Percentiles rank a stretch among this genome's conserved stretches.
These are phyloP conservation scores for Lordiphosa mommai DNA, from an alignment of 1,140 invertebrate species.

Conservation along the genomic window DNA sequence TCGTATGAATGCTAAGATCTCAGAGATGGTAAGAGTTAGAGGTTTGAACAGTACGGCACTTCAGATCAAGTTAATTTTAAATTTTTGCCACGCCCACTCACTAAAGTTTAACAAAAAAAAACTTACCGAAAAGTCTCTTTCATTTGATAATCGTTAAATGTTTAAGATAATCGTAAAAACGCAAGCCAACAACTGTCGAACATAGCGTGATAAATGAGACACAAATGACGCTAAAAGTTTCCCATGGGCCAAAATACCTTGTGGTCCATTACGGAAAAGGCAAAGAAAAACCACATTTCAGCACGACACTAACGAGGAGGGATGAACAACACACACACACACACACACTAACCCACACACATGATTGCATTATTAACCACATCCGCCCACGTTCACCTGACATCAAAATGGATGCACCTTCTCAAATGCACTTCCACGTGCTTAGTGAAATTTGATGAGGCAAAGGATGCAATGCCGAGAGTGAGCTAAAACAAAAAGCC, in stretches of 20 bases:
- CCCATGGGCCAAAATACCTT: constrained; percentile 15
- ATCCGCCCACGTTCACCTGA: constrained; percentile 15
- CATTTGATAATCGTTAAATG: constrained; percentile 37
- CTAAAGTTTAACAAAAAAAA: too few relatives aligned
- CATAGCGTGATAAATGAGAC: constrained; percentile 60
- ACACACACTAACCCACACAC: not conserved
- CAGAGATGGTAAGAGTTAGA: too few relatives aligned
- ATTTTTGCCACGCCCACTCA: too few relatives aligned
- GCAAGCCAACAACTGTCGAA: constrained; percentile 45
- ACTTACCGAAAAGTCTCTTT: not conserved
- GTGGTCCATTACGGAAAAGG: constrained; percentile 14
- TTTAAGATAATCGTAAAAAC: constrained; percentile 35
- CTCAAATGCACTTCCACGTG: constrained; percentile 45
- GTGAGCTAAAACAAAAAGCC: constrained; percentile 27
- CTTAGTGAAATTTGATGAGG: constrained; percentile 63
- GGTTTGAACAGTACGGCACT: too few relatives aligned
- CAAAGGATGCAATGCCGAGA: constrained; percentile 12
- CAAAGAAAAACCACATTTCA: constrained; percentile 48
- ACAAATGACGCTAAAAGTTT: constrained; percentile 31
- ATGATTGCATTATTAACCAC: constrained; percentile 34
- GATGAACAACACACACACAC: not conserved
- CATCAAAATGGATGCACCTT: constrained; percentile 34
- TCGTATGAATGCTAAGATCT: too few relatives aligned
- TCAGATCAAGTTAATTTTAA: too few relatives aligned
- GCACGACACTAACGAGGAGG: constrained; percentile 47